Evolutionary conservation across 2,888 invertebrate species (phyloP), one percentile per base, ranked within the genome.

Genomic region (Oxystoma pomonae): DNA sequence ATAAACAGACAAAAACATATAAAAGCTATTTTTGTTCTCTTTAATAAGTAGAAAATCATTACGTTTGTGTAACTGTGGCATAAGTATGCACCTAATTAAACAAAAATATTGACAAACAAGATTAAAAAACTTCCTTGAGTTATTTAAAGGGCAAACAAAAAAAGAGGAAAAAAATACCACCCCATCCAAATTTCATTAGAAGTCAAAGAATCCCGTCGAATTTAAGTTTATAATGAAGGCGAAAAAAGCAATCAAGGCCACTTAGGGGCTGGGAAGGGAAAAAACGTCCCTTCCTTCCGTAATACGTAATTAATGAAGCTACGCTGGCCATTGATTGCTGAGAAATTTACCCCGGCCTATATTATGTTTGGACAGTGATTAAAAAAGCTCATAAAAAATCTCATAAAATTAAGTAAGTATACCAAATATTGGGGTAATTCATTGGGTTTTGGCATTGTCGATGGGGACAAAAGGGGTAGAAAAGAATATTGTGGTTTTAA

Each of bases 231-330:
- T 35, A 35, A 35, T 35, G 35, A 35, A 35, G 35, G 35, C 35
- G 35, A 35, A 35, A 35, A 35, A 35, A 35, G 35, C 35, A 35
- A 35, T 35, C 35, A 35, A 12, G 35, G 35, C 35, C 35, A 35
- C 35, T 35, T 35, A 35, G 35, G 35, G 35, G 35, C 12, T 35
- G 35, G 35, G 35, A 35, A 35, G 5, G 12, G 35, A 35, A 35
- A 35, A 35, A 35, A 35, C 35, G 35, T 35, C 35, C 35, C 12
- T 35, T 35, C 35, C 35, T 35, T 35, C 53, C 53, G 5, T 53
- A 53, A 53, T 53, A 53, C 53, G 53, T 53, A 53, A 53, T 53
- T 53, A 53, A 53, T 53, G 53, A 53, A 53, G 53, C 53, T 35
- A 35, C 35, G 35, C 35, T 53, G 17, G 53, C 53, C 53, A 53